Evolutionary conservation across 2,797 vertebrate genomes (phyloP), one percentile per base, ranked within the genome.

Genomic region (Enteromius treurensis): DNA sequence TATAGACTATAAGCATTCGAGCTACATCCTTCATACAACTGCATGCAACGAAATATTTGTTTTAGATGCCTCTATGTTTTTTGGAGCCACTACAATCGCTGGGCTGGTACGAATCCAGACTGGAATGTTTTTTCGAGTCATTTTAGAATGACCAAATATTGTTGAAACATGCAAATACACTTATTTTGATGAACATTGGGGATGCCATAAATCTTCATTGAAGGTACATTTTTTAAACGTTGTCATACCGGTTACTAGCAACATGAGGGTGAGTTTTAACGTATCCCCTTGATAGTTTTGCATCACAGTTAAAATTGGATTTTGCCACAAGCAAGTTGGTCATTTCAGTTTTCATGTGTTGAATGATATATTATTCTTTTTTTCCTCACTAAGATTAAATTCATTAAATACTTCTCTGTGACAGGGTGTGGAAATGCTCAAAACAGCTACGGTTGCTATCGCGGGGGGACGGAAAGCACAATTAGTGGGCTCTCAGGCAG

Each of bases 381-480:
- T 40, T 34, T 78, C 23, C 58, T 53, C 5, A n/a, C 17, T 19
- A 65, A 75, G 34, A 23, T 81, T 92, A 88, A 92, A 93, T 91
- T 88, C 91, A 26, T 26, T 26, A 26, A 26, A 26, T 26, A 26
- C 90, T 49, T 69, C 70, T 92, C 90, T 90, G 90, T 91, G 90
- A 90, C 81, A 88, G 83, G 73, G 88, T 88, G 85, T 88, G 87
- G 89, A 89, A 88, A 88, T 90, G 88, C 89, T 88, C 90, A 90
- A 79, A 76, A 85, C 79, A 64, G 88, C 91, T 89, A 88, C 86
- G 91, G 90, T 91, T 88, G 90, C 91, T 91, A 89, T 93, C 91
- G 89, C 84, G 17, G 77, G 60, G 88, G 83, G 90, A 90, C 91
- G 91, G 88, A 90, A 92, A 90, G 91, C 90, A 89, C 90, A 92